A percentile compares a stretch with the other conserved stretches of the same genome.
Conservation (phyloP, 2,888 invertebrate species). For the Cheilosia impressa region DNA sequence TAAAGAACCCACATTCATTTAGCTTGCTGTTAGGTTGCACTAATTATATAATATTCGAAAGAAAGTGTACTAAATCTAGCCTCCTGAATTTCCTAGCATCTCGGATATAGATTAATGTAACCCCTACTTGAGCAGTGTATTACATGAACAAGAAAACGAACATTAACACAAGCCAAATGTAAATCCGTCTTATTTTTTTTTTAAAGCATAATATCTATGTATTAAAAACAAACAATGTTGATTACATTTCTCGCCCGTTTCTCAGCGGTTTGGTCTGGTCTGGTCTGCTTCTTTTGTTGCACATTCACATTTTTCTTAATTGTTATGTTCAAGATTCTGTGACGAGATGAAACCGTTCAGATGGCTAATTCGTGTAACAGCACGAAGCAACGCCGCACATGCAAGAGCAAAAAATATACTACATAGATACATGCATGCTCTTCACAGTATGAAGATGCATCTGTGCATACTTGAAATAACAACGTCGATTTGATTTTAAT, state of each 20-base stretch:
- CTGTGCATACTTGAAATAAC: conserved; percentile 43
- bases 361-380: conserved; percentile 40
- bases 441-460: conserved; percentile 21
- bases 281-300: conserved; percentile 14
- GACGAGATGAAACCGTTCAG: conserved; percentile 52
- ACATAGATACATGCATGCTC: background rate
- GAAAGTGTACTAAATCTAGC: too few relatives aligned
- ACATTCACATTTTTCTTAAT: conserved; percentile 38
- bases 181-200: background rate
- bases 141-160: too few relatives aligned
- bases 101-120: too few relatives aligned
- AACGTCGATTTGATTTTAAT: conserved; percentile 52
- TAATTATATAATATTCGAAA: too few relatives aligned
- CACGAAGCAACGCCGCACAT: conserved; percentile 27
- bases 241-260: conserved; percentile 3
- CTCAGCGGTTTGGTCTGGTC: background rate
- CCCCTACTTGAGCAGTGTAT: too few relatives aligned
- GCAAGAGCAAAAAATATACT: background rate
- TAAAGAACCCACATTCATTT: too few relatives aligned
- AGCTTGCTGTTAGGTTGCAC: too few relatives aligned
- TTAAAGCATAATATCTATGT: conserved; percentile 1
- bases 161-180: too few relatives aligned
- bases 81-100: too few relatives aligned
- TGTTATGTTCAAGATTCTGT: conserved; percentile 57
- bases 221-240: conserved; percentile 13